These are phyloP conservation scores for Cercocebus atys DNA, from an alignment of 2,113 vertebrate species.

Conservation along the genomic window DNA sequence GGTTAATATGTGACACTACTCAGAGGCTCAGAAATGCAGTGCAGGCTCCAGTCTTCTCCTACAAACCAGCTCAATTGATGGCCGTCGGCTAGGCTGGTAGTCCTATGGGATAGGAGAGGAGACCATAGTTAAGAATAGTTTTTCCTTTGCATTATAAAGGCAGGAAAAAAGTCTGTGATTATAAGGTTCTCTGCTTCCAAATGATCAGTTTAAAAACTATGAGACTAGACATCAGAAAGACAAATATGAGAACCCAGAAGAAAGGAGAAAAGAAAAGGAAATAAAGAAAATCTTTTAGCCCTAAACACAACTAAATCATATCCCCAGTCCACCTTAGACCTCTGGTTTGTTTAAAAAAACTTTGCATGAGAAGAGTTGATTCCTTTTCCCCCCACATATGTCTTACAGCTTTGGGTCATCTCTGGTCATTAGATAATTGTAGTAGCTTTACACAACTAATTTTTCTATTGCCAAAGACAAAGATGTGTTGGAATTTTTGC, in stretches of 20 bases:
- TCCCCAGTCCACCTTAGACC: not conserved
- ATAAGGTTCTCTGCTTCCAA: constrained; percentile 49
- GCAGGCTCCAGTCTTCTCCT: not conserved
- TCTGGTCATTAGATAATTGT: constrained; percentile 61
- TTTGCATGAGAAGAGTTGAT: not conserved
- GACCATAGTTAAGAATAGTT: not conserved
- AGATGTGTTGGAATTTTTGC: not conserved
- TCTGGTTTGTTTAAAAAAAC: not conserved
- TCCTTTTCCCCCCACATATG: constrained; percentile 4
- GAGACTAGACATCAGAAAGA: not conserved
- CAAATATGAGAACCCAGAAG: not conserved
- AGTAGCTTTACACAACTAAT: constrained; percentile 66
- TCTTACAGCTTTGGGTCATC: constrained; percentile 40
- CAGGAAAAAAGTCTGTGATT: constrained; percentile 38
- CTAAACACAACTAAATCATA: not conserved
- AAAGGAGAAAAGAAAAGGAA: constrained; percentile 36
- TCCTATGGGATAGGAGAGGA: constrained; percentile 33
- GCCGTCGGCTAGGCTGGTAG: not conserved
- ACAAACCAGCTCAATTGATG: constrained; percentile 1
- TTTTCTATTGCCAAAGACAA: constrained; percentile 58
- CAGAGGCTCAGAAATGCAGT: not conserved
- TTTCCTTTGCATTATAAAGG: constrained; percentile 59
- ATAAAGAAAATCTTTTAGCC: not conserved
- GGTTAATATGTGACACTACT: constrained; percentile 60
- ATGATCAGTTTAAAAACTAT: constrained; percentile 16